Evolutionary conservation across 1,140 invertebrate genomes (phyloP), one percentile per base, ranked within the genome.

Genomic region (Philopotamus ludificatus): DNA sequence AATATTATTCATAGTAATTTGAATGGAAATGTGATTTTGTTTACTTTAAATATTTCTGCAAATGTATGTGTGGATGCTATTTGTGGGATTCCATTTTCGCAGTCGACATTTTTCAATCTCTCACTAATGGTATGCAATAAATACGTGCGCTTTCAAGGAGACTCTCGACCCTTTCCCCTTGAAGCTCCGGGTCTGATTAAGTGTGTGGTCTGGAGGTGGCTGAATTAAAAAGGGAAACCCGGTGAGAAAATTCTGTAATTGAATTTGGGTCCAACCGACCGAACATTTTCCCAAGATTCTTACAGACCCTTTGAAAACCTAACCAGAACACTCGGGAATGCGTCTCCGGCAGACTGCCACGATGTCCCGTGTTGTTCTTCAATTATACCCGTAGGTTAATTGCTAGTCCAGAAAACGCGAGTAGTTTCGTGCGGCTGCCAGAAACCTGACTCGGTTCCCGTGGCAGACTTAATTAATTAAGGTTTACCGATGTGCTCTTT

Each of bases 251-350:
- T 47, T 28, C 20, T 45, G 49, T 67, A 67, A 67, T 67, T 67
- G 65, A 67, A 62, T 67, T 65, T 67, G 22, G 10, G 34, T 16
- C 22, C 49, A 39, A 10, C 42, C n/a, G 26, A 66, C 55, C 49
- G 55, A 39, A 25, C 26, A n/a, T 9, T 18, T 53, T 39, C 18
- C 21, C 39, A 18, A 26, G 10, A 34, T 34, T 25, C 25, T 15
- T 20, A 22, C 49, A 25, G 12, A 3, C 22, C 25, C 18, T 51
- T 25, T 51, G 9, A 20, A 34, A 7, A 7, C 28, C 28, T 34
- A 7, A 12, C 28, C n/a, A n/a, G n/a, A n/a, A n/a, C n/a, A n/a
- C 44, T 12, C 21, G 2, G 20, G 20, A 25, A 25, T 21, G 20
- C 22, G n/a, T 51, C n/a, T 22, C 3, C 49, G 25, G n/a, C 18